Conservation (phyloP, 1,140 invertebrate species). For the Bombus impatiens region DNA sequence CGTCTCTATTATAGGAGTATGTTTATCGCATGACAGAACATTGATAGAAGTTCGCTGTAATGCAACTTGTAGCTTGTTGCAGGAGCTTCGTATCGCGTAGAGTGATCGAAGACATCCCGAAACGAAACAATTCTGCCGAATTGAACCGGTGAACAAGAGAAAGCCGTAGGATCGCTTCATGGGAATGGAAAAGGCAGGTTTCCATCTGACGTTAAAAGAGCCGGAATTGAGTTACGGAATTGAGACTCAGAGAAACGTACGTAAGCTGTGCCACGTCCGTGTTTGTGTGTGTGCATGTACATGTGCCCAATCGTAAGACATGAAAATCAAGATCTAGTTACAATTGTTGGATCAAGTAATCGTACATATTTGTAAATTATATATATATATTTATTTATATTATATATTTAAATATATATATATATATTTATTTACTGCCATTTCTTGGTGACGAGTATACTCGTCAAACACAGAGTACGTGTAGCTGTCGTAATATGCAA, state of each 20-base stretch:
- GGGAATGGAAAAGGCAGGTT: slow-evolving; percentile 63
- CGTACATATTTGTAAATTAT: too few relatives aligned
- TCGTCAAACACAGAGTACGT: too few relatives aligned
- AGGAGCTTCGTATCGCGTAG: not conserved
- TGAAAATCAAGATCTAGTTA: not conserved
- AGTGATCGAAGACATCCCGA: slow-evolving; percentile 16
- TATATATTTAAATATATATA: too few relatives aligned
- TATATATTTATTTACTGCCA: too few relatives aligned
- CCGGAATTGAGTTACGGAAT: slow-evolving; percentile 63
- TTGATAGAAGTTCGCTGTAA: not conserved
- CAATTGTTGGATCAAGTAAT: not conserved
- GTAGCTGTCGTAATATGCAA: too few relatives aligned
- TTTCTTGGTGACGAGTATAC: too few relatives aligned
- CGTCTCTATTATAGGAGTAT: not conserved
- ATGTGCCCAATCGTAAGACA: too few relatives aligned
- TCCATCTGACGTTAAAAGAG: slow-evolving; percentile 55
- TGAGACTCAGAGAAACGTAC: slow-evolving; percentile 45
- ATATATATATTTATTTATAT: too few relatives aligned
- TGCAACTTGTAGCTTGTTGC: not conserved
- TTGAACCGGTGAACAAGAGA: slow-evolving; percentile 40
- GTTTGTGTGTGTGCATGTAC: not conserved
- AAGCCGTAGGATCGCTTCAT: slow-evolving; percentile 50
- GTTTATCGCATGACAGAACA: not conserved
- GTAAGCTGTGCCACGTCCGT: not conserved
- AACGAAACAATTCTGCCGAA: slow-evolving; percentile 45